A percentile compares a stretch with the other conserved stretches of the same genome.
Conservation (phyloP, 2,113 vertebrate genomes). For the Raphicerus campestris region DNA sequence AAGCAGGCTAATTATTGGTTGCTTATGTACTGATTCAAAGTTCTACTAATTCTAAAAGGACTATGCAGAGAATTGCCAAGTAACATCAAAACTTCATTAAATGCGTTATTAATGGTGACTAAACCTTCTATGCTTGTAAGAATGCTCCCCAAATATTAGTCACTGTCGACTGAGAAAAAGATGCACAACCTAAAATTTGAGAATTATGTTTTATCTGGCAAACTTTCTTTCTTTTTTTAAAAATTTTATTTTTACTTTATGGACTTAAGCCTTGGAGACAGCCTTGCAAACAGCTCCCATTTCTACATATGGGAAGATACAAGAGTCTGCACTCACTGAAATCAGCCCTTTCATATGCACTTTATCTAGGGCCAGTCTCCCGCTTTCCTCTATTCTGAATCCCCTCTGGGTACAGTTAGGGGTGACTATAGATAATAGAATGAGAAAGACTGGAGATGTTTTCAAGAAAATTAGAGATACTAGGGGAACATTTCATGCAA, state of each 20-base stretch:
- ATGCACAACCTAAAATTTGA: neutral
- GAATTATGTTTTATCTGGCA: neutral
- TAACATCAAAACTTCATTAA: slow-evolving; percentile 21
- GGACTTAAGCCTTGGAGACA: neutral
- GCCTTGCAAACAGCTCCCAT: neutral
- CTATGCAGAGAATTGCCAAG: neutral
- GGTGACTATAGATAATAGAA: neutral
- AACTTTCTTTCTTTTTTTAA: neutral
- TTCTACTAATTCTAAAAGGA: neutral
- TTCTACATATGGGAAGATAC: neutral
- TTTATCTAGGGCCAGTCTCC: neutral
- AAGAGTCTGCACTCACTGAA: neutral
- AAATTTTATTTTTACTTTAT: neutral
- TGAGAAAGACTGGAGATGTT: neutral
- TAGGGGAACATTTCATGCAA: neutral
- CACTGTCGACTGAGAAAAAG: neutral
- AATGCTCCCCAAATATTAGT: slow-evolving; percentile 2
- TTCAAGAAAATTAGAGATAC: neutral
- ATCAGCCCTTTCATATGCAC: neutral
- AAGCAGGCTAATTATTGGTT: neutral
- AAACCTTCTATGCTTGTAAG: neutral
- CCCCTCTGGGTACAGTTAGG: neutral
- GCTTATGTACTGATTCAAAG: neutral
- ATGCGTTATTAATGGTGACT: neutral
- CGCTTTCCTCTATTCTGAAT: neutral